These are phyloP conservation scores for Drosophila quasianomalipes DNA, from an alignment of 2,888 invertebrate genomes.

Conservation along the genomic window DNA sequence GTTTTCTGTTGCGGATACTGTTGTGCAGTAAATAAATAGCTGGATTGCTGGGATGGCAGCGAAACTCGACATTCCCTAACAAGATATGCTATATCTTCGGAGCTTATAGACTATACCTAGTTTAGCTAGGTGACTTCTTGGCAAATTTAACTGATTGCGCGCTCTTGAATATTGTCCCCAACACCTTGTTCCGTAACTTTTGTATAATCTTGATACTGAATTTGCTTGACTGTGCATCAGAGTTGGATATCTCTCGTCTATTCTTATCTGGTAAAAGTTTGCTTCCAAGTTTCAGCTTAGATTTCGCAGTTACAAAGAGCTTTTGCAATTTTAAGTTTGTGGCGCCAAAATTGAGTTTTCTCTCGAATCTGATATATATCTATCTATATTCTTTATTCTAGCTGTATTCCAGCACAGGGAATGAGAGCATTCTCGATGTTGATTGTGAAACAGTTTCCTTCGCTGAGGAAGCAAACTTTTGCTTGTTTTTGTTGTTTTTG, in stretches of 20 bases:
- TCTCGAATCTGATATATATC: background rate
- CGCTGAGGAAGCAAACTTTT: background rate
- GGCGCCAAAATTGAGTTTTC: background rate
- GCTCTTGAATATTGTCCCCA: background rate
- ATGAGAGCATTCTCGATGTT: background rate
- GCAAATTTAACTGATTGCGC: background rate
- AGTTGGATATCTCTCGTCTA: background rate
- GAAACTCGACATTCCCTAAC: accelerated
- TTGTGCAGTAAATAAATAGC: background rate
- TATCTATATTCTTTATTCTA: background rate
- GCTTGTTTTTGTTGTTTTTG: background rate
- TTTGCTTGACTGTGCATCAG: background rate
- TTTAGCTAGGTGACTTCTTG: background rate
- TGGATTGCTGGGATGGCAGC: no score
- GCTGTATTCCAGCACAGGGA: background rate
- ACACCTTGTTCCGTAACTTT: background rate
- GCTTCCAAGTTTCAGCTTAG: background rate
- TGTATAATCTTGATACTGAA: background rate
- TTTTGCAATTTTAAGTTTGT: background rate
- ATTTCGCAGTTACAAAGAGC: background rate
- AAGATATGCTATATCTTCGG: background rate
- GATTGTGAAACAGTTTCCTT: background rate
- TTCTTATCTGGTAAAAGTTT: background rate
- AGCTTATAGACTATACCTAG: background rate
- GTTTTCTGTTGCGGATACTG: background rate